phyloP scores from a whole-genome alignment of 2,888 invertebrate genomes.

The Dryocosmus kuriphilus region DNA sequence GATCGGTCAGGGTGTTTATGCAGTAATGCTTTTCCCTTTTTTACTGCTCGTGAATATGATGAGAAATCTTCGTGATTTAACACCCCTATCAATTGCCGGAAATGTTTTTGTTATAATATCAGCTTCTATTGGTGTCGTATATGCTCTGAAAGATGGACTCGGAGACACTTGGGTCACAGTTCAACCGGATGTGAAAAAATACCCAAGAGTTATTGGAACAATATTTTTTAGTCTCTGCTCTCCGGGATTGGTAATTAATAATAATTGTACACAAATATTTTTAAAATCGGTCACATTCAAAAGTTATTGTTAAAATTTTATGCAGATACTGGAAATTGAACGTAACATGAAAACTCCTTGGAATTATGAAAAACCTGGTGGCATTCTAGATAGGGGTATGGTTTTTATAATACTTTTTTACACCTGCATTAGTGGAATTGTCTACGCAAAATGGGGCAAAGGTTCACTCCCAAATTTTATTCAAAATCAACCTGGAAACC shows the following conservation, averaged over 20 bases:
- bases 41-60: conserved; percentile 61
- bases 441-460: conserved; percentile 64
- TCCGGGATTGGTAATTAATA: conserved; percentile 62
- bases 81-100: conserved; percentile 59
- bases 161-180: conserved; percentile 58
- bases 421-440: conserved; percentile 58
- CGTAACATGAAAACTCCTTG: conserved; percentile 62
- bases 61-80: conserved; percentile 57
- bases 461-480: conserved; percentile 62
- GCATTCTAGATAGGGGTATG: conserved; percentile 66
- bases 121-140: conserved; percentile 58
- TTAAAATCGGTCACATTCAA: conserved; percentile 1
- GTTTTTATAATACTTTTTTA: conserved; percentile 56
- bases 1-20: conserved; percentile 57
- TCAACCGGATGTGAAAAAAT: conserved; percentile 50
- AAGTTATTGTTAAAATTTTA: not conserved
- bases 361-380: conserved; percentile 60
- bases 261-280: conserved; percentile 12
- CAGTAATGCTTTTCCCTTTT: conserved; percentile 61
- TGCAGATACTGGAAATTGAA: conserved; percentile 62
- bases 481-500: conserved; percentile 55
- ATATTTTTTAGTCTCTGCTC: conserved; percentile 65
- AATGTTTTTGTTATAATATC: conserved; percentile 58
- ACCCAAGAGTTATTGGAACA: conserved; percentile 64
- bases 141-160: conserved; percentile 59